These are phyloP conservation scores for Triops longicaudatus DNA, from an alignment of 1,140 invertebrate species.

Conservation along the genomic window DNA sequence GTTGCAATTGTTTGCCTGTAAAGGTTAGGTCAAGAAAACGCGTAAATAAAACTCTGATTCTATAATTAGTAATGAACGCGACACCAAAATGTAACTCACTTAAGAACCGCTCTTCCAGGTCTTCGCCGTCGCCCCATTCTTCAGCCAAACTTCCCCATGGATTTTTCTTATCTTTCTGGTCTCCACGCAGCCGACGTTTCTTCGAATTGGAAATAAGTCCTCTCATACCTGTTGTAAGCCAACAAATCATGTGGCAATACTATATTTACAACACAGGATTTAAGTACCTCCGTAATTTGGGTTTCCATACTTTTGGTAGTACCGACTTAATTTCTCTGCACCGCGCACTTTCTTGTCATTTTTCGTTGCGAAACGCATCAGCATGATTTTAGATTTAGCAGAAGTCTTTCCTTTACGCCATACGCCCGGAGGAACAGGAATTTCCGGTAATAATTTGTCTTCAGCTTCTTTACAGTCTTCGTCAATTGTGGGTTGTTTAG, in stretches of 20 bases:
- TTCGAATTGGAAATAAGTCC: conserved; percentile 47
- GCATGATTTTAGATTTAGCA: conserved; percentile 55
- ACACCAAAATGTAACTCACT: conserved; percentile 28
- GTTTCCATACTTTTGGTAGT: conserved; percentile 55
- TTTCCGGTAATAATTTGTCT: conserved; percentile 34
- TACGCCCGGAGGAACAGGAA: conserved; percentile 53
- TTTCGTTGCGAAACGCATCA: conserved; percentile 62
- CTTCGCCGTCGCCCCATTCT: conserved; percentile 44
- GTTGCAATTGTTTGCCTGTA: conserved; percentile 26
- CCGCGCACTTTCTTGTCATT: conserved; percentile 52
- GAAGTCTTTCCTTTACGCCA: conserved; percentile 60
- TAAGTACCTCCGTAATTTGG: conserved; percentile 51
- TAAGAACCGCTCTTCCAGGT: conserved; percentile 21
- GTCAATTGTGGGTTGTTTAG: conserved; percentile 25
- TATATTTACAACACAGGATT: background rate
- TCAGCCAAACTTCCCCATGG: conserved; percentile 61
- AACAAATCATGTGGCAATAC: conserved; percentile 28
- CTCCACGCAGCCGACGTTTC: conserved; percentile 39
- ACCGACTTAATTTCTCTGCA: conserved; percentile 52
- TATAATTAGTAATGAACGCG: too few species aligned
- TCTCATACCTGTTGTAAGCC: conserved; percentile 40
- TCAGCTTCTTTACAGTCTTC: conserved; percentile 29
- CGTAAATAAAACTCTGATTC: too few species aligned
- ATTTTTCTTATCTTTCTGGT: conserved; percentile 46
- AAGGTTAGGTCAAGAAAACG: too few species aligned